Evolutionary conservation across 1,140 invertebrate species (phyloP), one percentile per base, ranked within the genome.

Genomic region (Caenorhabditis briggsae): DNA sequence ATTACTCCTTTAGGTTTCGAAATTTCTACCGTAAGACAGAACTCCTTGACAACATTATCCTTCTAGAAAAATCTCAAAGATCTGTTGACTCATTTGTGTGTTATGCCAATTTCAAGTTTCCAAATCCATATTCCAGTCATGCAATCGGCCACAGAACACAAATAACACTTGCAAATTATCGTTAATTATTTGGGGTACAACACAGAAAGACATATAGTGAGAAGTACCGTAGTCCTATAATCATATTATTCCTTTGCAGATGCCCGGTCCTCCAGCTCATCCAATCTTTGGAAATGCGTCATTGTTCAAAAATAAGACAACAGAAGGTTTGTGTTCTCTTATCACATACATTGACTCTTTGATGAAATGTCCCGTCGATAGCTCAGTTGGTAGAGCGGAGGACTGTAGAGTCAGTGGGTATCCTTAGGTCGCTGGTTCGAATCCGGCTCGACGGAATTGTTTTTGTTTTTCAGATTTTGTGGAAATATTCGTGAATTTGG

Each of bases 361-460:
- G 61, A 8, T 65, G 11, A 20, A 25, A 2, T 41, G 41, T 83
- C 55, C 83, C 83, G 83, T 84, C 50, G 43, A 89, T 89, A 89
- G 88, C 88, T 89, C 88, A 89, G 88, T 89, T 89, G 88, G 88
- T 89, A 89, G 88, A 89, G 88, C 88, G 88, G 88, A 89, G 88
- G 88, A 89, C 88, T 89, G 88, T 89, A 89, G 88, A 70, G 64
- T 70, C 41, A 43, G 64, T 46, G 61, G 86, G 18, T 84, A 90
- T 90, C 89, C 89, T 90, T 90, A 90, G 89, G 89, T 90, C 89
- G 84, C 89, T 90, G 89, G 89, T 90, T 90, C 89, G 89, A 90
- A 90, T 90, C 89, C 89, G 89, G 89, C 82, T 90, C 89, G 88
- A 85, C 65, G 65, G 65, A 74, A 18, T 74, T 74, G 5, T 65